Conservation (phyloP, 2,797 vertebrate species). For the Sphenopsis melanotis region DNA sequence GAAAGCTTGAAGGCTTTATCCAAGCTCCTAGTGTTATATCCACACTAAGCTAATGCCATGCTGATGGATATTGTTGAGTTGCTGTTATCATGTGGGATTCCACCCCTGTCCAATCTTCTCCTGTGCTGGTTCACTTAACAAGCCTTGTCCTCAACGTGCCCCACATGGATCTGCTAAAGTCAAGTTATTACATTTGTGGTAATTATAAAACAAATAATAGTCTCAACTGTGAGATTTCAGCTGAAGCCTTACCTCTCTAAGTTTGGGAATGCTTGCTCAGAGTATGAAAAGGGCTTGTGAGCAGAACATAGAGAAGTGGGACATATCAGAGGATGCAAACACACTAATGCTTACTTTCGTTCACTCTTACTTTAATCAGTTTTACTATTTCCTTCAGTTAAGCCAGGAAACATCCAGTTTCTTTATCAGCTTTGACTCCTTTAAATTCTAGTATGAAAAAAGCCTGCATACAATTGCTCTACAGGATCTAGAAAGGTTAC, state of each 20-base stretch:
- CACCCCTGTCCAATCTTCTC: not conserved
- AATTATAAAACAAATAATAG: not conserved
- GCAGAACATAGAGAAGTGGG: not conserved
- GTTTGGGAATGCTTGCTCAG: slow-evolving; percentile 30
- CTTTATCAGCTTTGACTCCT: slow-evolving; percentile 1
- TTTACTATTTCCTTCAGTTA: slow-evolving; percentile 8
- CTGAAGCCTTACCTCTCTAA: slow-evolving; percentile 40
- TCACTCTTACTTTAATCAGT: not conserved
- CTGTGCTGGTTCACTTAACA: slow-evolving; percentile 20
- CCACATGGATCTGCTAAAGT: not conserved
- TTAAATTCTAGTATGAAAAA: not conserved
- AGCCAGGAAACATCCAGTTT: slow-evolving; percentile 37
- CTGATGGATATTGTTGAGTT: not conserved
- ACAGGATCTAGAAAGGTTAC: not conserved
- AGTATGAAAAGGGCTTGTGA: slow-evolving; percentile 4
- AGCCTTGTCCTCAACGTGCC: not conserved
- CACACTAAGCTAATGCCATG: not conserved
- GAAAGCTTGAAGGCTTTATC: not conserved
- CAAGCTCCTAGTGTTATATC: not conserved
- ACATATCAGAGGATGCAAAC: not conserved
- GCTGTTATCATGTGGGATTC: not conserved
- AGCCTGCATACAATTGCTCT: not conserved
- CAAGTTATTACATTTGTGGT: not conserved
- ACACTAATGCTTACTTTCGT: slow-evolving; percentile 19
- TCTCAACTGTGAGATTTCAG: slow-evolving; percentile 6